Evolutionary conservation across 2,888 invertebrate genomes (phyloP).

Genomic region (Gymnocheta viridis): DNA sequence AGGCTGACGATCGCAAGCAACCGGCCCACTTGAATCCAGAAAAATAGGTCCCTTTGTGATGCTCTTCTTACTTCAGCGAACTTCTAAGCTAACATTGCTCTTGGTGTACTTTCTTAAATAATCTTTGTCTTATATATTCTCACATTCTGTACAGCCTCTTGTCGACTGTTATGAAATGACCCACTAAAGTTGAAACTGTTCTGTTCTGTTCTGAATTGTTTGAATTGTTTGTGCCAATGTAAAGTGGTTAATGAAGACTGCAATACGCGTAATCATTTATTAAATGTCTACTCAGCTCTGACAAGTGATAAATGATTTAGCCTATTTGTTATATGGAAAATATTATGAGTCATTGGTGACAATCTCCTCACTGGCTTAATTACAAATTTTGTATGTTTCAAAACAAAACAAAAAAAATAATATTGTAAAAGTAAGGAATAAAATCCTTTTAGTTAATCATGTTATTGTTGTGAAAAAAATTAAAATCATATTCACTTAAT

Average conservation of each 20-base stretch:
- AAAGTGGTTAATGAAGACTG: constrained; percentile 28
- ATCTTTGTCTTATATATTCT: not conserved
- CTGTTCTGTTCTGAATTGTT: constrained; percentile 39
- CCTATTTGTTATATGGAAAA: constrained; percentile 52
- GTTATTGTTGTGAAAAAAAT: constrained; percentile 2
- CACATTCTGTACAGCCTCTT: constrained; percentile 15
- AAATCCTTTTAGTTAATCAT: constrained; percentile 43
- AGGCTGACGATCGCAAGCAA: no score
- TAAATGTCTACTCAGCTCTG: constrained; percentile 64
- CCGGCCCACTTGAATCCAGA: no score
- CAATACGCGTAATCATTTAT: constrained; percentile 64
- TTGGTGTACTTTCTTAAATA: not conserved
- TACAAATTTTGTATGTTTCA: constrained; percentile 12
- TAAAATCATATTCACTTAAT: constrained; percentile 30
- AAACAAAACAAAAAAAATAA: not conserved
- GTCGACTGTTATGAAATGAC: not conserved
- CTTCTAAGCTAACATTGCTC: not conserved
- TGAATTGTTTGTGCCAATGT: constrained; percentile 41
- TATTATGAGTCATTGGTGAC: constrained; percentile 67
- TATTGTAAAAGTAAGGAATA: no score
- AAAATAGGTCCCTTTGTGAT: no score
- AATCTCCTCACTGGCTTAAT: constrained; percentile 51
- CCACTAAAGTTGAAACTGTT: constrained; percentile 31
- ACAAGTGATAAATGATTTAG: constrained; percentile 66
- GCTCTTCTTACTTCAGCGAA: no score